A percentile compares a stretch with the other conserved stretches of the same genome.
Conservation (phyloP, 1,140 invertebrate genomes). For the Lepidurus arcticus region DNA sequence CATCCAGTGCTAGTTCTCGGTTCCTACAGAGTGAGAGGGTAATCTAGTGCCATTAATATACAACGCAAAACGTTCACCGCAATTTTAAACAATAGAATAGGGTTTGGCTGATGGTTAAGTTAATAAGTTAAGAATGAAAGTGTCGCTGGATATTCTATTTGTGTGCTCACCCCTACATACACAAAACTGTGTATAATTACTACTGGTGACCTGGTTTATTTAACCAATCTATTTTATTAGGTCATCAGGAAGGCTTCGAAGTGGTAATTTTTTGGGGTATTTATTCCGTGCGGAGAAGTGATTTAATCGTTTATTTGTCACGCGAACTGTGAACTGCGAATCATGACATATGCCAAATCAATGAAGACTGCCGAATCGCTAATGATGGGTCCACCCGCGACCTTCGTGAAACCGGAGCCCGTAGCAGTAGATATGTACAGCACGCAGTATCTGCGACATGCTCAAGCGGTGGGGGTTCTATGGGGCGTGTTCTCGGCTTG, state of each 20-base stretch:
- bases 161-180: no score
- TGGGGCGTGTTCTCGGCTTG: slow-evolving; percentile 85
- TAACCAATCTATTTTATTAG: no score
- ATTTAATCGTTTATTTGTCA: neutral
- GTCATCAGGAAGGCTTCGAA: no score
- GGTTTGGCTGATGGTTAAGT: no score
- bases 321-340: neutral
- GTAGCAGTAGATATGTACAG: slow-evolving; percentile 68
- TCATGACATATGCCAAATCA: neutral
- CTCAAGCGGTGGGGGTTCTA: slow-evolving; percentile 89
- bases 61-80: no score
- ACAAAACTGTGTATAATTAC: no score
- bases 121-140: no score
- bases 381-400: neutral
- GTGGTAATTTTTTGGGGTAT: no score
- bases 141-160: no score
- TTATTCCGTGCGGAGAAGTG: neutral
- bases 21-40: neutral
- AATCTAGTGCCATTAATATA: neutral
- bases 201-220: no score
- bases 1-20: neutral
- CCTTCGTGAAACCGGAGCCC: neutral
- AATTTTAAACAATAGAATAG: no score
- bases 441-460: slow-evolving; percentile 89
- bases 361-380: neutral